Conservation (phyloP, 2,888 invertebrate genomes). For the Synanthedon formicaeformis region DNA sequence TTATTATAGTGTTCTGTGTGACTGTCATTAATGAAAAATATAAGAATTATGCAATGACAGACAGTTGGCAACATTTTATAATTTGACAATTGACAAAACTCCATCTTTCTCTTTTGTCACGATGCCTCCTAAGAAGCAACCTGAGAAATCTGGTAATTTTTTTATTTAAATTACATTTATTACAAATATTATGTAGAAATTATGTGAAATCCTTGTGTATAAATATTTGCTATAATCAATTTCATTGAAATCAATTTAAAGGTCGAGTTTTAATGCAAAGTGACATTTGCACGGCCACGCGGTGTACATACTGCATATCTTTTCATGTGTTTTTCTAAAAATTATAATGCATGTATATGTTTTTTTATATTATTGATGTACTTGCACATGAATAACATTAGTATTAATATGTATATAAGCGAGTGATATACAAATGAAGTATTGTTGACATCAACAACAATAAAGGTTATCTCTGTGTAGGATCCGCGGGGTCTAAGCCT, state of each 20-base stretch:
- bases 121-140: slow-evolving; percentile 91
- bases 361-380: no score
- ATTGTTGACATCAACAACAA: not conserved
- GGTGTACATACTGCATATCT: slow-evolving; percentile 16
- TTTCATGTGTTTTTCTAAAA: not conserved
- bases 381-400: not conserved
- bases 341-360: no score
- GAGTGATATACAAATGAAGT: no score
- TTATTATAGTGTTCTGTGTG: no score
- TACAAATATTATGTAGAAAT: not conserved
- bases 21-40: no score
- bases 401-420: no score
- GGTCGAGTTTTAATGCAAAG: not conserved
- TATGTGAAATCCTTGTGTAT: not conserved
- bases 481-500: slow-evolving; percentile 52
- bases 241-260: no score
- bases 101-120: slow-evolving; percentile 63
- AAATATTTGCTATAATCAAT: not conserved
- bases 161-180: slow-evolving; percentile 17
- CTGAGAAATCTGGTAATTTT: slow-evolving; percentile 86
- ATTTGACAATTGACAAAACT: slow-evolving; percentile 18
- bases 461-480: slow-evolving; percentile 15
- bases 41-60: no score
- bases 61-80: no score
- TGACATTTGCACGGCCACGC: slow-evolving; percentile 32